phyloP scores from a whole-genome alignment of 1,140 invertebrate species.

The Bombus confusus region DNA sequence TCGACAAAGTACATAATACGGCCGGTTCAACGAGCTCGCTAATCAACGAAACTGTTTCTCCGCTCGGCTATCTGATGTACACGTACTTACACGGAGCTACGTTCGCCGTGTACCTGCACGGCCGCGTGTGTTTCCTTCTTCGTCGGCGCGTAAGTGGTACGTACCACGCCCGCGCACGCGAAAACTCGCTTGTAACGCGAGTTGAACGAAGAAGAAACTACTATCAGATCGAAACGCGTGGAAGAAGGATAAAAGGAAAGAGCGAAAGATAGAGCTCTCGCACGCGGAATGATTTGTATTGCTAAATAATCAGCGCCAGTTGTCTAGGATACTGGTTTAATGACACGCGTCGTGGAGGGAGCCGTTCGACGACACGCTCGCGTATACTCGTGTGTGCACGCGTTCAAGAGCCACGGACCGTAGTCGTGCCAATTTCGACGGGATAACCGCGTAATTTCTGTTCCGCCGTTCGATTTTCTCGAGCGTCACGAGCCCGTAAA shows the following conservation, averaged over 20 bases:
- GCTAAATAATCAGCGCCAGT: conserved; percentile 80
- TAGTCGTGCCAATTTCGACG: conserved; percentile 52
- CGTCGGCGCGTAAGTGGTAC: conserved; percentile 63
- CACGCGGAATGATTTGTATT: conserved; percentile 79
- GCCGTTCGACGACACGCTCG: neutral
- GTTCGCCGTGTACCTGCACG: conserved; percentile 39
- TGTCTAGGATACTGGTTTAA: conserved; percentile 79
- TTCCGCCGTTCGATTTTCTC: conserved; percentile 44
- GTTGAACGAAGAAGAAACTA: conserved; percentile 17
- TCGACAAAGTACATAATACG: conserved; percentile 66
- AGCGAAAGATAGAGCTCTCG: conserved; percentile 54
- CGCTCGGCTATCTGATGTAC: conserved; percentile 59
- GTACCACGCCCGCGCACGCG: conserved; percentile 78
- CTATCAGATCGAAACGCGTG: neutral
- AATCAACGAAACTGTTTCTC: conserved; percentile 71
- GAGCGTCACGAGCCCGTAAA: conserved; percentile 31
- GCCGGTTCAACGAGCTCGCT: conserved; percentile 66
- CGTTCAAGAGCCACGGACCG: neutral
- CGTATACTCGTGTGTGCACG: neutral
- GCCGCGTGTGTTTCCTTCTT: conserved; percentile 35
- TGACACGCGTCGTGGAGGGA: conserved; percentile 67
- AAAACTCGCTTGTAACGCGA: conserved; percentile 66
- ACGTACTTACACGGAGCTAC: neutral
- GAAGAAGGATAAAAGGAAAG: neutral
- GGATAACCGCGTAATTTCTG: conserved; percentile 56